Evolutionary conservation across 2,797 vertebrate species (phyloP).

Genomic region (Sternarchorhynchus goeldii): DNA sequence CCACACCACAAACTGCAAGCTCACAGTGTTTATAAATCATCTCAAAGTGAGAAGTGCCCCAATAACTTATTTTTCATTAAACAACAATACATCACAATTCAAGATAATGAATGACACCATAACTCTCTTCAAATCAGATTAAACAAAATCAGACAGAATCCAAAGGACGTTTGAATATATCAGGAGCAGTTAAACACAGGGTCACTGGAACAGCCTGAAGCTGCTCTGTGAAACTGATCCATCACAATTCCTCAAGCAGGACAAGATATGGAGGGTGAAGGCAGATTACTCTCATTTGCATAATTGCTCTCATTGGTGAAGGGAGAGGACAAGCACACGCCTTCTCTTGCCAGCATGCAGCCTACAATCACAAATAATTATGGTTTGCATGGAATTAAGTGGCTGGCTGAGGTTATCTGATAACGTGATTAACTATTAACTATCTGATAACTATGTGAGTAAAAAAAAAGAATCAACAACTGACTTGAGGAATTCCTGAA

Average conservation of each 20-base stretch:
- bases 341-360: too few species aligned
- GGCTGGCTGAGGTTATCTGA: too few species aligned
- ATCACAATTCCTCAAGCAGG: not conserved
- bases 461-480: too few species aligned
- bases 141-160: not conserved
- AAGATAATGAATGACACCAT: not conserved
- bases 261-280: too few species aligned
- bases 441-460: too few species aligned
- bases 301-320: too few species aligned
- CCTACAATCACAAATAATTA: too few species aligned
- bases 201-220: not conserved
- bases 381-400: too few species aligned
- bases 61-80: slow-evolving; percentile 1
- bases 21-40: slow-evolving; percentile 38
- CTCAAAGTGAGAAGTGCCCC: not conserved
- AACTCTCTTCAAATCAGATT: not conserved
- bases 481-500: too few species aligned
- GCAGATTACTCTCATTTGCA: too few species aligned
- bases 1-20: slow-evolving; percentile 29
- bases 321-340: too few species aligned
- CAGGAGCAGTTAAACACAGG: not conserved
- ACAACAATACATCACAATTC: slow-evolving; percentile 11
- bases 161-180: not conserved
- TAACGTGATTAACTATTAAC: too few species aligned
- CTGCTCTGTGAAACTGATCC: not conserved